Conservation (phyloP, 1,140 invertebrate species). For the Drosophila insularis region DNA sequence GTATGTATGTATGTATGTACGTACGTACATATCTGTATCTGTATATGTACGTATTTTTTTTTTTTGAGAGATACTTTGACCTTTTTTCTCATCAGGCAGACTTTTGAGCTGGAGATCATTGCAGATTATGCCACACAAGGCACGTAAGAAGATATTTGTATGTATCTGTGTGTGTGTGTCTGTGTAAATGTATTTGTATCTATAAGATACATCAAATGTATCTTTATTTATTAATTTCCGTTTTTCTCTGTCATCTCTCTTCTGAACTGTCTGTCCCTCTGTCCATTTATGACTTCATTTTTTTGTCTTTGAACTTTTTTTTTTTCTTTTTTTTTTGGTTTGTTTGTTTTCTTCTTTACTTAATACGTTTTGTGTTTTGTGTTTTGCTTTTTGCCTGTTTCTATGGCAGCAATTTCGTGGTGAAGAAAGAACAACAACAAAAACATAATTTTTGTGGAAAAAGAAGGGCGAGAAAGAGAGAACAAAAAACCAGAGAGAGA, state of each 20-base stretch:
- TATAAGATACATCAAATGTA: conserved; percentile 30
- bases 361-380: conserved; percentile 9
- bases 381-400: conserved; percentile 18
- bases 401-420: conserved; percentile 46
- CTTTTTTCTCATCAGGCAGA: conserved; percentile 33
- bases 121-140: conserved; percentile 17
- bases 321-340: neutral
- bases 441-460: neutral
- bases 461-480: conserved; percentile 1
- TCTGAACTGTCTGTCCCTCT: no score
- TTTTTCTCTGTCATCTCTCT: conserved; percentile 30
- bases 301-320: neutral
- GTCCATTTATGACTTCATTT: conserved; percentile 17
- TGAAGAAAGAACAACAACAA: neutral
- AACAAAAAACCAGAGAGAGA: neutral
- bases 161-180: neutral
- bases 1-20: neutral
- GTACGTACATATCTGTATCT: conserved; percentile 3
- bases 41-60: conserved; percentile 16
- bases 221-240: conserved; percentile 38
- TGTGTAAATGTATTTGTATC: conserved; percentile 26
- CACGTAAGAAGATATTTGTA: neutral
- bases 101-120: conserved; percentile 20
- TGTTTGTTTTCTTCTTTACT: conserved; percentile 10
- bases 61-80: conserved; percentile 19